A percentile compares a stretch with the other conserved stretches of the same genome.
Evolutionary conservation across 2,888 invertebrate genomes (phyloP).

Genomic region (Esperia sulphurella): DNA sequence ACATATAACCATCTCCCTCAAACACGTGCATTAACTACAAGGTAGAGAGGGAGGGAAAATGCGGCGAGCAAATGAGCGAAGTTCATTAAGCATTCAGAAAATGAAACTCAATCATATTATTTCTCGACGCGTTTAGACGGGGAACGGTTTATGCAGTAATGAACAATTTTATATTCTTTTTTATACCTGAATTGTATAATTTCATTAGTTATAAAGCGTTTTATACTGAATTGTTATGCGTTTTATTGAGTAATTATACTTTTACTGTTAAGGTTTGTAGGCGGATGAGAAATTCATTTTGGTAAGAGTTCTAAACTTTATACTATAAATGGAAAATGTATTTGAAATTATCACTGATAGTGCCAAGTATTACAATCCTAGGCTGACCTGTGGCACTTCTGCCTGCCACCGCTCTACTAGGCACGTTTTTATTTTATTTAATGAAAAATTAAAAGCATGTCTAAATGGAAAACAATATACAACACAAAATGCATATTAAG

Average conservation of each 20-base stretch:
- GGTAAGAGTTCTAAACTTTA: too few species aligned
- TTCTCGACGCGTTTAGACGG: slow-evolving; percentile 38
- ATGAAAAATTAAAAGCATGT: too few species aligned
- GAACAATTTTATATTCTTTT: slow-evolving; percentile 13
- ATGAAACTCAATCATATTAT: slow-evolving; percentile 67
- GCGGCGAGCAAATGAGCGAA: slow-evolving; percentile 39
- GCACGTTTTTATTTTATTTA: too few species aligned
- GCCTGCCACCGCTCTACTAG: too few species aligned
- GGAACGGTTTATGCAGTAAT: slow-evolving; percentile 33
- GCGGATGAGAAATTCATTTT: too few species aligned
- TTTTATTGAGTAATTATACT: neutral
- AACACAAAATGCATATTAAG: too few species aligned
- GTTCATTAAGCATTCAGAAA: slow-evolving; percentile 68
- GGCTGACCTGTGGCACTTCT: too few species aligned
- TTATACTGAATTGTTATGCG: neutral
- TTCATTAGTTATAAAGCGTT: neutral
- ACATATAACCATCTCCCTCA: slow-evolving; percentile 22
- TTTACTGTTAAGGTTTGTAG: too few species aligned
- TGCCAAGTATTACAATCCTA: too few species aligned
- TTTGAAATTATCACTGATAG: too few species aligned
- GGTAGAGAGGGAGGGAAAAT: slow-evolving; percentile 22
- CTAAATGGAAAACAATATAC: too few species aligned
- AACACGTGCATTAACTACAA: slow-evolving; percentile 8
- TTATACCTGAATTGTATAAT: neutral
- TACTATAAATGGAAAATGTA: too few species aligned